Base-by-base conservation (phyloP, 2,888 invertebrate genomes). In the Ormyrus labotus region DNA sequence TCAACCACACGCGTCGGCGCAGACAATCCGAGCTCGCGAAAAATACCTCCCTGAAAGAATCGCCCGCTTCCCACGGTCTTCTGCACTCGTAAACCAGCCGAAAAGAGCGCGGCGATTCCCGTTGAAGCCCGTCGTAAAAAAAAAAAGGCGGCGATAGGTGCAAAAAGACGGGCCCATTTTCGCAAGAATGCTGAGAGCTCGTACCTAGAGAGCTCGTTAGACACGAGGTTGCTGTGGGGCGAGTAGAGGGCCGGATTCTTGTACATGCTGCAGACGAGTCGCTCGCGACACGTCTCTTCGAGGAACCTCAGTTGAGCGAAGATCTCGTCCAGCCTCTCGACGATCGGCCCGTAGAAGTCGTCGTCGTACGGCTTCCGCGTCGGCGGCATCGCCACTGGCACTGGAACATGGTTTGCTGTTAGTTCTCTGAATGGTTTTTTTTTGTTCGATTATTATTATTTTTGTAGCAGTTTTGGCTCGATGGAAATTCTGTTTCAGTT, bases 181-280 rank as follows among this genome's bases (percentile, higher is more conserved):
- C 55, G 69, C 19, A 63, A 45, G 9, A 19, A 50, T 55, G 10
- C 8, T 13, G 13, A 34, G 61, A 45, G 61, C 19, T 65, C 94
- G 93, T 90, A 97, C 97, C 97, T 96, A 93, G 97, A 97, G 65
- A 97, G 92, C 89, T 97, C 96, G 61, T 95, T 95, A 19, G 97
- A 97, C 73, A 97, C 93, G 81, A 96, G 93, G 91, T 97, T 97
- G 89, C 97, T 97, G 89, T 96, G 96, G 0, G 97, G 97, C 81
- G 96, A 95, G 87, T 95, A 97, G 85, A 94, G 94, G 83, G 93
- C 92, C 0, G 97, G 97, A 88, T 96, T 96, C 87, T 95, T 95
- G 91, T 97, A 97, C 92, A 97, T 94, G 83, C 95, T 94, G 88
- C 97, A 97, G 2, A 97, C 94, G 0, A 97, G 93, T 81, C 96